Base-by-base conservation (phyloP, 2,113 vertebrate species). In the Machaerirhynchus nigripectus region DNA sequence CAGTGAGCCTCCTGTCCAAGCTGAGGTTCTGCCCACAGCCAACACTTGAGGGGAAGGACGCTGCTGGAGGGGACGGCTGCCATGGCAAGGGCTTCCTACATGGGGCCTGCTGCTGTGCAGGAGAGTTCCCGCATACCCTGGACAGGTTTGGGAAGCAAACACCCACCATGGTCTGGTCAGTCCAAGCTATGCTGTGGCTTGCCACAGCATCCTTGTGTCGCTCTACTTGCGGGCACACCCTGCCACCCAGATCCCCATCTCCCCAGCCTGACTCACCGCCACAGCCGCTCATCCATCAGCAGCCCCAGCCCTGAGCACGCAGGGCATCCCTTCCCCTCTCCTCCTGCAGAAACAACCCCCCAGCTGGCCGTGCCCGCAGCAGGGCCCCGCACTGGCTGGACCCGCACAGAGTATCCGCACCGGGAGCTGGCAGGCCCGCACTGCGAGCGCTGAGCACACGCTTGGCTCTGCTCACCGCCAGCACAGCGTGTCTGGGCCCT, bases 11-110 rank as follows among this genome's bases (percentile, higher is more conserved):
- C 17, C 56, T 91, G 82, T 91, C 92, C 59, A 15, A 75, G 71
- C 46, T 4, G 4, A 8, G 12, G 46, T n/a, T 77, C 70, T 89
- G n/a, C 52, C 46, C 64, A 3, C 2, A 7, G 69, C 46, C 3
- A 0, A 15, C 23, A 4, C 35, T 50, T 0, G 0, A 15, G 31
- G 59, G 53, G 83, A 76, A 80, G 84, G 69, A 33, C 0, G 2
- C 56, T 90, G 75, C 68, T 0, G 2, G 65, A 81, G 79, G 64
- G 75, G 64, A 50, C 0, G 2, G 11, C 60, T 59, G 60, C 67
- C 52, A 3, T 13, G 57, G 63, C 35, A 56, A 64, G n/a, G 22
- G 30, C 55, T 75, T 75, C 30, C 31, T 67, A 31, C 5, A 0
- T 11, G 24, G 52, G 10, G 24, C 55, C 33, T 69, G n/a, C 49